Evolutionary conservation across 2,113 vertebrate species (phyloP), one percentile per base, ranked within the genome.

Genomic region (Equus przewalskii): DNA sequence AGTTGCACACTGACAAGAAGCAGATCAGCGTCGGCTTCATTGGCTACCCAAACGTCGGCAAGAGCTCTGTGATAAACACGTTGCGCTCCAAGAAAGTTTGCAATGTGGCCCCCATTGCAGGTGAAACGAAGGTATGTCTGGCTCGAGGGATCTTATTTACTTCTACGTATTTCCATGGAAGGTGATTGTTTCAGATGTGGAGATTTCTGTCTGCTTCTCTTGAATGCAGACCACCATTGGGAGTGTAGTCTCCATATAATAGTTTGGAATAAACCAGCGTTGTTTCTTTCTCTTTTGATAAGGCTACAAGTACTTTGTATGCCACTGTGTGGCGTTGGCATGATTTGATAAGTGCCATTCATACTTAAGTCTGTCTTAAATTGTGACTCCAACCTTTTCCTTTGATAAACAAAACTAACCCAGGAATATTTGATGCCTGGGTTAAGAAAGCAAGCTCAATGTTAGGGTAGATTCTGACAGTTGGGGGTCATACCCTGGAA

Each of bases 11-110:
- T 83, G 99, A 99, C 98, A 99, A 99, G 99, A 99, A 99, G 58
- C 99, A 99, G 99, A 99, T 99, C 98, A 99, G 99, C 0, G 99
- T 99, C 75, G 99, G 99, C 30, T 99, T 99, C 98, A 99, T 99
- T 36, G 99, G 99, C 56, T 99, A 99, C 96, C 99, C 99, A 7
- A 99, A 99, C 2, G 99, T 99, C 91, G 99, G 99, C 98, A 99
- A 99, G 98, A 99, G 99, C 98, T 99, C 99, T 0, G 98, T 99
- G 96, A 99, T 99, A 98, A 99, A 99, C 94, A 99, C 99, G 0
- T 97, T 99, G 9, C 98, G 99, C 44, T 99, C 99, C 65, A 99
- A 99, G 99, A 99, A 99, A 98, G 99, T 99, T 97, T 99, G 99
- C 99, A 99, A 98, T 0, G 99, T 99, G 97, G 99, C 99, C 6